Percentiles rank a stretch among this genome's conserved stretches.
These are phyloP conservation scores for Enteromius trimaculatus DNA, from an alignment of 2,797 vertebrate species.

Conservation along the genomic window DNA sequence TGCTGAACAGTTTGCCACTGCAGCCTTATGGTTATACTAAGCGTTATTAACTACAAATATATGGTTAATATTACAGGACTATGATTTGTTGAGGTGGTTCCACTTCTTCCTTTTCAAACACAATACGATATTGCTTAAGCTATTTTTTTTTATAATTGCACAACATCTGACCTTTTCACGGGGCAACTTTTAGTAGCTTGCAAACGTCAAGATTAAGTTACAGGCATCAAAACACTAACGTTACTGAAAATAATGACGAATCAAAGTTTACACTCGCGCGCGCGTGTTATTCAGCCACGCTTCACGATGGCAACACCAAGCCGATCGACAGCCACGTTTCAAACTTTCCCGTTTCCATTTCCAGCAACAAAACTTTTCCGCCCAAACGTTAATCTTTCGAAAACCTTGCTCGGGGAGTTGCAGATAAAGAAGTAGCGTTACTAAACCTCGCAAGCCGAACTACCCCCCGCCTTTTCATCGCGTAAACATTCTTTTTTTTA, in stretches of 20 bases:
- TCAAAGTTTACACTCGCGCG: slow-evolving; percentile 1
- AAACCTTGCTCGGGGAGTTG: not conserved
- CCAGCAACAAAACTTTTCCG: slow-evolving; percentile 70
- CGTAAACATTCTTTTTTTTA: slow-evolving; percentile 25
- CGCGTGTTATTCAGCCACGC: slow-evolving; percentile 17
- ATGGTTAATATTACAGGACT: not conserved
- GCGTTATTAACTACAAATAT: not conserved
- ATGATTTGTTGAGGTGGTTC: not conserved
- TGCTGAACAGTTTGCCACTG: slow-evolving; percentile 12
- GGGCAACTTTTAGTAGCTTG: not conserved
- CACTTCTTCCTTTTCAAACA: not conserved
- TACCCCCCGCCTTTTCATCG: slow-evolving; percentile 71
- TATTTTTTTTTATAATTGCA: not conserved
- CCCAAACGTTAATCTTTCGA: slow-evolving; percentile 33
- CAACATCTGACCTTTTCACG: not conserved
- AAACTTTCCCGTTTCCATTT: slow-evolving; percentile 77
- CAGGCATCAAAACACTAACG: not conserved
- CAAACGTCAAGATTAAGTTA: not conserved
- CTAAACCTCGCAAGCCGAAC: not conserved
- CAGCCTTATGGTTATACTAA: not conserved
- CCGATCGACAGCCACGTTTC: slow-evolving; percentile 75
- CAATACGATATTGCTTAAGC: not conserved
- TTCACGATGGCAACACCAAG: not conserved
- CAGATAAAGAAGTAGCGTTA: not conserved
- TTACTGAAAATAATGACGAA: not conserved